phyloP scores from a whole-genome alignment of 2,888 invertebrate genomes.

The Cosmorhoe ocellata region DNA sequence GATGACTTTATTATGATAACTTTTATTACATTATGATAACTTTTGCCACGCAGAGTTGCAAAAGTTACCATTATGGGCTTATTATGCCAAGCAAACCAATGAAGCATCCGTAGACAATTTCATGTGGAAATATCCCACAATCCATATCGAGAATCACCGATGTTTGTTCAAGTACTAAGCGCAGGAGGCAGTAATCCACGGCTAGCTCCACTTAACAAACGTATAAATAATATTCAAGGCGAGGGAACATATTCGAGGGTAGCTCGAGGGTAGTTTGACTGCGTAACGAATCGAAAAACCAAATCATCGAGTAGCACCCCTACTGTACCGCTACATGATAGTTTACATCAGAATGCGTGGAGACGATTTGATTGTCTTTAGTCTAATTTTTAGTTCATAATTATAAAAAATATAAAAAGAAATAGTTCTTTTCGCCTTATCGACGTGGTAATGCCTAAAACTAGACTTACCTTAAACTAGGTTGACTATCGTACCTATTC shows the following conservation, averaged over 20 bases:
- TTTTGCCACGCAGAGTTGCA: no score
- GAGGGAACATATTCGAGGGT: slow-evolving; percentile 81
- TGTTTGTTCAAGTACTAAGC: slow-evolving; percentile 81
- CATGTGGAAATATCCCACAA: slow-evolving; percentile 35
- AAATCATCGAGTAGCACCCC: slow-evolving; percentile 83
- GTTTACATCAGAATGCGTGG: slow-evolving; percentile 59
- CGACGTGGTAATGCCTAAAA: no score
- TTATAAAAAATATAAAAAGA: no score
- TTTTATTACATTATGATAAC: no score
- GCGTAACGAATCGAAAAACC: slow-evolving; percentile 83
- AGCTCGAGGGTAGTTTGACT: slow-evolving; percentile 80
- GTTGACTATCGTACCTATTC: no score
- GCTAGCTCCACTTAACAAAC: slow-evolving; percentile 80
- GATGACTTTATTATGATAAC: no score
- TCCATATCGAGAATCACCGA: slow-evolving; percentile 74
- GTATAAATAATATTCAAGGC: slow-evolving; percentile 83
- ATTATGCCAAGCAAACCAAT: no score
- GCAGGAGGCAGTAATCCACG: slow-evolving; percentile 66
- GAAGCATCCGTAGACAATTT: background rate
- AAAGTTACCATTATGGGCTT: no score
- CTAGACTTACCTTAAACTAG: no score
- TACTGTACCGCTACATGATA: slow-evolving; percentile 79
- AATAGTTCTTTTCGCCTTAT: no score
- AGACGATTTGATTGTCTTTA: slow-evolving; percentile 37
- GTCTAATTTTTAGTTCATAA: background rate